Evolutionary conservation across 2,113 vertebrate species (phyloP), one percentile per base, ranked within the genome.

Genomic region (Sceloporus undulatus): DNA sequence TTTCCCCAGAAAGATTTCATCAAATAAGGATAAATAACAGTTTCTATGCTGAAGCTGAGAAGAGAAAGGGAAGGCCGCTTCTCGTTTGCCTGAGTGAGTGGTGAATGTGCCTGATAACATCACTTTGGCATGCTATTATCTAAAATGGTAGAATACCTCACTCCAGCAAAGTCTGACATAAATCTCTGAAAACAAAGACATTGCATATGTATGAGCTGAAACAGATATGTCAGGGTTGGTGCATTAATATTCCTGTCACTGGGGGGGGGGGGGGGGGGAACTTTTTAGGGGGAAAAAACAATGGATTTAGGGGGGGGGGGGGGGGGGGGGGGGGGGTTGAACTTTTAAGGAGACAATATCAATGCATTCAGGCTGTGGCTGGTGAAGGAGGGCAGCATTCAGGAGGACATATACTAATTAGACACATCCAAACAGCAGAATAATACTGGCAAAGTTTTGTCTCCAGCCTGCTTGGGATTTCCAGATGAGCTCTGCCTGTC

Each of bases 141-240:
- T 98, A 98, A 98, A 98, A 98, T 97, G 98, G 98, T 98, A 97
- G 98, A 98, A 98, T 98, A 98, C 98, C 98, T 98, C 98, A 98
- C 97, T 99, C 98, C 97, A 97, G 98, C 98, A 98, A 98, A 98
- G 98, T 98, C 98, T 99, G 98, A 99, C 98, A 99, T 99, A 99
- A 99, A 99, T 99, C 98, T 99, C 98, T 97, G 98, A 99, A 98
- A 98, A 98, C 98, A 98, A 98, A 98, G 98, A 98, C 98, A 97
- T 98, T 99, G 98, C 98, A 99, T 99, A 99, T 99, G 98, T 98
- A 99, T 99, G 99, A 99, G 98, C 98, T 98, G 98, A 99, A 99
- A 99, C 97, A 98, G 98, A 99, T 99, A 99, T 98, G 98, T 99
- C 98, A 99, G 97, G 98, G 97, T 98, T 98, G 97, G 98, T 97